These are phyloP conservation scores for Mastomys natalensis DNA, from an alignment of 2,113 vertebrate species.

Conservation along the genomic window DNA sequence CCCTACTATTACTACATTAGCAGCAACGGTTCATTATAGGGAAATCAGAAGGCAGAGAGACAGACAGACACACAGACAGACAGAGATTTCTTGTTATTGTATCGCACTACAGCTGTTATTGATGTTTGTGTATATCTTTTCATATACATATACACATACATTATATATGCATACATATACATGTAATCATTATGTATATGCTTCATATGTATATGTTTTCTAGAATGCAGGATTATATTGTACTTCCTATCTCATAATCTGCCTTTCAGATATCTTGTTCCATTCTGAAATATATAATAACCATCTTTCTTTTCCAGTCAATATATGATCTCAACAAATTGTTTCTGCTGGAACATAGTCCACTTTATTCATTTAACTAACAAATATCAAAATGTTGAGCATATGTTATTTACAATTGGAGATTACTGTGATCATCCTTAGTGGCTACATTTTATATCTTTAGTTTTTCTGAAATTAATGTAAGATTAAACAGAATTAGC, in stretches of 20 bases:
- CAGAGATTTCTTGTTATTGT: not conserved
- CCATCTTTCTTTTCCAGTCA: slow-evolving; percentile 3
- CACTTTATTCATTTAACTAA: slow-evolving; percentile 9
- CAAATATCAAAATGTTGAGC: not conserved
- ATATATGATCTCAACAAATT: not conserved
- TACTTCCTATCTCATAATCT: not conserved
- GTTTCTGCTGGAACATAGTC: not conserved
- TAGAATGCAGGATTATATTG: not conserved
- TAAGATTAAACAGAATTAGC: not conserved
- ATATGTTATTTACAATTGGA: not conserved
- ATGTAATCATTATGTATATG: not conserved
- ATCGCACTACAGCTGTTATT: not conserved
- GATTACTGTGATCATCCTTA: not conserved
- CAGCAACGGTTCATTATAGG: not conserved
- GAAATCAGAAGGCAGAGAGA: slow-evolving; percentile 38
- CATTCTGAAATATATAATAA: not conserved
- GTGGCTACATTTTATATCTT: slow-evolving; percentile 19
- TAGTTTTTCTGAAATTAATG: slow-evolving; percentile 56
- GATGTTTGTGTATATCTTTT: slow-evolving; percentile 9
- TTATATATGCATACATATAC: not conserved
- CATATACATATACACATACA: not conserved
- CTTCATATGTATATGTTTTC: not conserved
- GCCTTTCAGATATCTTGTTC: slow-evolving; percentile 11
- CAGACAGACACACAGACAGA: not conserved
- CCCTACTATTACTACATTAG: not conserved